Conservation (phyloP, 1,140 invertebrate genomes). For the Belonocnema kinseyi region DNA sequence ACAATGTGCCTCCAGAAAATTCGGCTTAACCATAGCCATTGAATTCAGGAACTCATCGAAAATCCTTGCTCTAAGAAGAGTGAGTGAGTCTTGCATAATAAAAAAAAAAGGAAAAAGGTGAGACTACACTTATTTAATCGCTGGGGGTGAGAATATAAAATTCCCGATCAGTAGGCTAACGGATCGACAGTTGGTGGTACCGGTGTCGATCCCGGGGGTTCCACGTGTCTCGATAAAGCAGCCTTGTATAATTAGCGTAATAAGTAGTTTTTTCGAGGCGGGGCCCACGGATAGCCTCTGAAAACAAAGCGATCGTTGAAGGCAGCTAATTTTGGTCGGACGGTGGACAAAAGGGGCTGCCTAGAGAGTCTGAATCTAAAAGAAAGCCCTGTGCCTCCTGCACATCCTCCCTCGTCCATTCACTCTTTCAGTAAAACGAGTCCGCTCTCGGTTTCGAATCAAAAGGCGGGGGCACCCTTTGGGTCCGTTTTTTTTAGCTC, state of each 20-base stretch:
- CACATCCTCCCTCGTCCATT: constrained; percentile 72
- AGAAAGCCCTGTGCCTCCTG: constrained; percentile 61
- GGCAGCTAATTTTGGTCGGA: constrained; percentile 68
- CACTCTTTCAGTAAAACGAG: constrained; percentile 60
- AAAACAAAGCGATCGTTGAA: constrained; percentile 70
- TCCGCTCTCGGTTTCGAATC: constrained; percentile 64
- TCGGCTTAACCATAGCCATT: not conserved
- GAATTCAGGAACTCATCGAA: not conserved
- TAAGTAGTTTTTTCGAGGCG: constrained; percentile 74
- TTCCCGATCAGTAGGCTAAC: constrained; percentile 43
- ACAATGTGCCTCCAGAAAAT: constrained; percentile 6
- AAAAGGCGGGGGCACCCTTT: constrained; percentile 71
- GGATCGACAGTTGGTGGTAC: constrained; percentile 70
- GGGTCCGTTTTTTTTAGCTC: constrained; percentile 59
- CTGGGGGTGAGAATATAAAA: constrained; percentile 51
- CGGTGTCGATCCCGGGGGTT: constrained; percentile 54
- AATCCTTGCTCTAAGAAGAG: not conserved
- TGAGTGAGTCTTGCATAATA: constrained; percentile 4
- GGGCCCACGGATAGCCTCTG: constrained; percentile 56
- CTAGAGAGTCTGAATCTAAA: constrained; percentile 53
- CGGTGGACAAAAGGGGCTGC: constrained; percentile 66
- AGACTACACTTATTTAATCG: constrained; percentile 42
- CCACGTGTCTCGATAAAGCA: constrained; percentile 51
- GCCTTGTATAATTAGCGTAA: constrained; percentile 75
- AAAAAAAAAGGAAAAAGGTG: constrained; percentile 49